These are phyloP conservation scores for Drosophila hydei DNA, from an alignment of 1,140 invertebrate genomes.

Conservation along the genomic window DNA sequence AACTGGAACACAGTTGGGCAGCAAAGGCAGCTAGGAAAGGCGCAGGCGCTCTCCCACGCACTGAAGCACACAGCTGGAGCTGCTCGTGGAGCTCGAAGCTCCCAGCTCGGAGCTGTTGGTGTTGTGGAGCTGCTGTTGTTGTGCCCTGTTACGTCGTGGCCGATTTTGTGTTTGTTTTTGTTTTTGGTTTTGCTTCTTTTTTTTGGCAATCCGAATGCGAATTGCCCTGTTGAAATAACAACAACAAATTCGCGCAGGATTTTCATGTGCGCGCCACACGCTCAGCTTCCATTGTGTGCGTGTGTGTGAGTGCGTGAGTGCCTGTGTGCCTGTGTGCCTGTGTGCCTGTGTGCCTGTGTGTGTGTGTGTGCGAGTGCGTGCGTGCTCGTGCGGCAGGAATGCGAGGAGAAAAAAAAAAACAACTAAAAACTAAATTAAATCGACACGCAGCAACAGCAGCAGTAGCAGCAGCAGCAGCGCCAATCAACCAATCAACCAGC, in stretches of 20 bases:
- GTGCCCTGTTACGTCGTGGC: conserved; percentile 5
- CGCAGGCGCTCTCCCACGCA: conserved; percentile 48
- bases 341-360: conserved; percentile 1
- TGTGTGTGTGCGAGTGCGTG: conserved; percentile 12
- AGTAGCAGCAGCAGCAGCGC: conserved; percentile 18
- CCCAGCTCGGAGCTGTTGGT: conserved; percentile 18
- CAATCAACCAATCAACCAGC: conserved; percentile 5
- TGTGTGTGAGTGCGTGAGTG: conserved; percentile 10
- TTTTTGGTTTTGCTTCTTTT: conserved; percentile 13
- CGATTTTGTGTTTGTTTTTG: background rate
- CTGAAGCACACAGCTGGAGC: conserved; percentile 30
- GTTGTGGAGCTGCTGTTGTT: conserved; percentile 21
- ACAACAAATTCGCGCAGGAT: conserved; percentile 47
- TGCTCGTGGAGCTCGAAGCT: conserved; percentile 16
- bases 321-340: conserved; percentile 10
- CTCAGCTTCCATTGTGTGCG: conserved; percentile 36
- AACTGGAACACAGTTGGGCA: background rate
- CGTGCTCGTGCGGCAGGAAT: conserved; percentile 36
- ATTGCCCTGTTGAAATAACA: conserved; percentile 17
- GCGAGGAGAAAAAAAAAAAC: conserved; percentile 26
- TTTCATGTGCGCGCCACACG: conserved; percentile 47
- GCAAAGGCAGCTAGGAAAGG: conserved; percentile 31
- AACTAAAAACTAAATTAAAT: conserved; percentile 51
- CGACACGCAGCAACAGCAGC: conserved; percentile 42
- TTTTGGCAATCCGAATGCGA: conserved; percentile 40